Evolutionary conservation across 2,113 vertebrate species (phyloP).

Genomic region (Peucedramus taeniatus): DNA sequence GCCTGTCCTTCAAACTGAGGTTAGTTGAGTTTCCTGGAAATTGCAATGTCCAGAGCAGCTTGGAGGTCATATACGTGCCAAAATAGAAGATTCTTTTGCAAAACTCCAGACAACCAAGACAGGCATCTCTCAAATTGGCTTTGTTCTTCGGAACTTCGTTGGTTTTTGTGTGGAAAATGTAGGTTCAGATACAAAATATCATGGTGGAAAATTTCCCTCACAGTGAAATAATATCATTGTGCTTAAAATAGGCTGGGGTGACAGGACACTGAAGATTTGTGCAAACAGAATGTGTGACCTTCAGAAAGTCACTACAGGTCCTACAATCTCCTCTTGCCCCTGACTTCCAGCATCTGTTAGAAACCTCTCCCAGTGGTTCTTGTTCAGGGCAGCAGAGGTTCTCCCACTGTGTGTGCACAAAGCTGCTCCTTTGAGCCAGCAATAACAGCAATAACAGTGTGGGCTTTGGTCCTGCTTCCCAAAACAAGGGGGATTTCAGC

Average conservation of each 20-base stretch:
- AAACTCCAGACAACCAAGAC: background rate
- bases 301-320: background rate
- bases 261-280: background rate
- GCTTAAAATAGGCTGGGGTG: background rate
- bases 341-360: background rate
- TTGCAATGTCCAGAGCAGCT: background rate
- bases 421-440: background rate
- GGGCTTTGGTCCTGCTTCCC: background rate
- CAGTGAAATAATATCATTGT: background rate
- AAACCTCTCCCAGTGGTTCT: background rate
- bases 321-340: background rate
- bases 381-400: background rate
- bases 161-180: background rate
- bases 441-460: background rate
- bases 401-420: fast-evolving
- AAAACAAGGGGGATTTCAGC: too few relatives aligned
- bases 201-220: background rate
- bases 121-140: background rate
- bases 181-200: background rate
- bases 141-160: background rate
- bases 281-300: background rate
- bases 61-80: background rate
- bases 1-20: background rate
- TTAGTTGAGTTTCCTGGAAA: background rate
- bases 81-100: background rate